A percentile compares a stretch with the other conserved stretches of the same genome.
These are phyloP conservation scores for Aphelinus certus DNA, from an alignment of 1,140 invertebrate genomes.

Conservation along the genomic window DNA sequence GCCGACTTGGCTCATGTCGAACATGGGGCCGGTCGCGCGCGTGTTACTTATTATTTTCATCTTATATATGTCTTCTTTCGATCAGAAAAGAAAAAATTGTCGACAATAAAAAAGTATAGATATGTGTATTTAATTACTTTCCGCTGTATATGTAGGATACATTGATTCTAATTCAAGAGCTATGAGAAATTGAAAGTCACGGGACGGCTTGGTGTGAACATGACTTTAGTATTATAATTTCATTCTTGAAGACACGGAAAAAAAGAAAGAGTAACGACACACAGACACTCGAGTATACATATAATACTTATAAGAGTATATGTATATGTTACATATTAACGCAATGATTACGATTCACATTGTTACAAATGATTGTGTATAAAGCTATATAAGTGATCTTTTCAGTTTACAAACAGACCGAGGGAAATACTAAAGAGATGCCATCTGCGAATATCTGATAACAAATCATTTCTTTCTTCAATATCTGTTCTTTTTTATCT, in stretches of 20 bases:
- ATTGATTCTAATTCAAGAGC: too few species aligned
- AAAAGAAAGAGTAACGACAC: constrained; percentile 57
- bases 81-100: constrained; percentile 1
- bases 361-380: constrained; percentile 66
- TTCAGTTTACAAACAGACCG: constrained; percentile 61
- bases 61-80: constrained; percentile 21
- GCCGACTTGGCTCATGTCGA: neutral
- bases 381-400: constrained; percentile 66
- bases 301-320: constrained; percentile 61
- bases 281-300: constrained; percentile 61
- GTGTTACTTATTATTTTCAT: constrained; percentile 16
- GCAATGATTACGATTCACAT: constrained; percentile 65
- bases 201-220: constrained; percentile 57
- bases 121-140: constrained; percentile 1
- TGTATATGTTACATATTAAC: constrained; percentile 64
- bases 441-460: constrained; percentile 52
- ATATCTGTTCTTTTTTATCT: constrained; percentile 41
- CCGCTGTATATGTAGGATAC: too few species aligned
- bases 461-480: constrained; percentile 26
- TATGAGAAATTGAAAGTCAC: constrained; percentile 38
- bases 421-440: constrained; percentile 56
- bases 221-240: constrained; percentile 66
- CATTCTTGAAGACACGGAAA: constrained; percentile 56
- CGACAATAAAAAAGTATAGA: constrained; percentile 27
- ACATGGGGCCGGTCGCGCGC: neutral